phyloP scores from a whole-genome alignment of 2,888 invertebrate species.

The Epicampocera succincta region DNA sequence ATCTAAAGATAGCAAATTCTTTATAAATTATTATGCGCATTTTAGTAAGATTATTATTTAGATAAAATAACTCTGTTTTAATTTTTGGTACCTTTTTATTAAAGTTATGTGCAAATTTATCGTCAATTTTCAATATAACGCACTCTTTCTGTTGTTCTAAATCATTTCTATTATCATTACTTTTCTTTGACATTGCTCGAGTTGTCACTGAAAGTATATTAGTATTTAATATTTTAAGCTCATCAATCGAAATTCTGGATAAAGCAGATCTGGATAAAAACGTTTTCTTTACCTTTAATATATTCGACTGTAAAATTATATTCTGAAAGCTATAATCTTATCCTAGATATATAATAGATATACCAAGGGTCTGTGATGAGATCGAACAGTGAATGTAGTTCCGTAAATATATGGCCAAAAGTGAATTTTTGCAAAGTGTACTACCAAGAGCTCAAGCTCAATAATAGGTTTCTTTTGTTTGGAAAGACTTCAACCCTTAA shows the following conservation, averaged over 20 bases:
- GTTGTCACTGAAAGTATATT: no score
- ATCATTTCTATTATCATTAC: not conserved
- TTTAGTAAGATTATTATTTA: not conserved
- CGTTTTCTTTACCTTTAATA: conserved; percentile 67
- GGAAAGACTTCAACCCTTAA: not conserved
- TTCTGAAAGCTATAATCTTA: conserved; percentile 71
- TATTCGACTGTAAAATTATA: conserved; percentile 70
- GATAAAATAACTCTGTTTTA: not conserved
- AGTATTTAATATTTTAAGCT: no score
- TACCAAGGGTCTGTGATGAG: conserved; percentile 43
- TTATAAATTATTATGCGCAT: not conserved
- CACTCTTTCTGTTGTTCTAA: not conserved
- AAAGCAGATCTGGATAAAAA: no score
- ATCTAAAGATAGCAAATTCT: conserved; percentile 6
- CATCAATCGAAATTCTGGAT: conserved; percentile 53
- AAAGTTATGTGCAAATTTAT: conserved; percentile 15
- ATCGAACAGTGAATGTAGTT: conserved; percentile 19
- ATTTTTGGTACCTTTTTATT: not conserved
- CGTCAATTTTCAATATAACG: not conserved
- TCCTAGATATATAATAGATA: conserved; percentile 66
- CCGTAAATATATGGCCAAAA: conserved; percentile 15
- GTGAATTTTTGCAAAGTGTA: conserved; percentile 11
- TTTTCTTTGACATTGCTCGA: not conserved
- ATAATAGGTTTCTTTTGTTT: not conserved
- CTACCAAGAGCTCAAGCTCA: not conserved